Evolutionary conservation across 2,797 vertebrate genomes (phyloP).

Genomic region (Silurus aristotelis): DNA sequence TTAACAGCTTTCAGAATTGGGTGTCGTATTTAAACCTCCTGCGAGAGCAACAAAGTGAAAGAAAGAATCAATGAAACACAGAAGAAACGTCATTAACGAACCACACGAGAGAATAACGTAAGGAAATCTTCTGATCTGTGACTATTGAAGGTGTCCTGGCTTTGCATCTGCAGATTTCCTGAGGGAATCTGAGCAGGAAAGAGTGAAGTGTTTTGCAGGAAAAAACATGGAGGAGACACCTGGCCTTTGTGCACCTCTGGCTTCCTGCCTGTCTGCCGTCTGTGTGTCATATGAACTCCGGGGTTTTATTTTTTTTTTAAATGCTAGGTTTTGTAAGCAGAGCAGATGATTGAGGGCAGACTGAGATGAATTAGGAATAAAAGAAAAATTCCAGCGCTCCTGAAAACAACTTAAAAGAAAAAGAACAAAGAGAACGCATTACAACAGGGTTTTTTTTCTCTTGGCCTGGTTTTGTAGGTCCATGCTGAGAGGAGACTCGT

Average conservation of each 20-base stretch:
- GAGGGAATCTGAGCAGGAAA: constrained; percentile 45
- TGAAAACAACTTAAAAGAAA: not conserved
- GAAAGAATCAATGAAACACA: not conserved
- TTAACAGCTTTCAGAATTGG: not conserved
- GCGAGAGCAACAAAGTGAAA: not conserved
- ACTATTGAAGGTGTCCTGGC: constrained; percentile 18
- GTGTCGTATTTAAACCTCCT: not conserved
- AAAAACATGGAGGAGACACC: constrained; percentile 51
- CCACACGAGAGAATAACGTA: not conserved
- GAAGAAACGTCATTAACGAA: not conserved
- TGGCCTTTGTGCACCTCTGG: constrained; percentile 37
- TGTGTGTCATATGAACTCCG: constrained; percentile 12
- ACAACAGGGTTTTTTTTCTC: not conserved
- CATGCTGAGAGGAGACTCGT: constrained; percentile 7
- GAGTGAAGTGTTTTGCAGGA: constrained; percentile 40
- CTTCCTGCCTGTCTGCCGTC: constrained; percentile 50
- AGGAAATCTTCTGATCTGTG: not conserved
- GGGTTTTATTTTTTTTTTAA: not conserved
- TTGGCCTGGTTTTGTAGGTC: constrained; percentile 14
- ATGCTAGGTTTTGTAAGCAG: not conserved
- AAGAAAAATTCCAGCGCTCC: not conserved
- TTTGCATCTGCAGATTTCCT: constrained; percentile 44
- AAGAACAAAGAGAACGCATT: constrained; percentile 6
- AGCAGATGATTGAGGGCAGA: constrained; percentile 3
- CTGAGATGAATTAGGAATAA: not conserved